Evolutionary conservation across 2,888 invertebrate genomes (phyloP).

Genomic region (Sinelater perroti): DNA sequence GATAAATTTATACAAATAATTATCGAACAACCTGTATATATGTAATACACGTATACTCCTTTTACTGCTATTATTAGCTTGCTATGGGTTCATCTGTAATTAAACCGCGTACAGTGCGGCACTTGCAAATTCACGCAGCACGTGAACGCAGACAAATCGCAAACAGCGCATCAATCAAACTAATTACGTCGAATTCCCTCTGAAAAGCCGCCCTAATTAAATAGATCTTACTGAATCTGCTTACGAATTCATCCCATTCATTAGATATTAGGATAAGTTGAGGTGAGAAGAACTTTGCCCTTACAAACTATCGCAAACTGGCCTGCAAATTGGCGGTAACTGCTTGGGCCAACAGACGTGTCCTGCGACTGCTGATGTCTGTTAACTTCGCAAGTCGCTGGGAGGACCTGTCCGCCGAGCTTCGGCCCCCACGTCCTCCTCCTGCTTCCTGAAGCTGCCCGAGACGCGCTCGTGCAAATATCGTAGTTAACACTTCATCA

Average conservation of each 20-base stretch:
- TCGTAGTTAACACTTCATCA: too few species aligned
- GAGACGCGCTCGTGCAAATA: too few species aligned
- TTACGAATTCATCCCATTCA: constrained; percentile 30
- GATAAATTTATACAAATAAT: too few species aligned
- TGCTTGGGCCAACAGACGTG: constrained; percentile 44
- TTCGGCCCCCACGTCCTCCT: constrained; percentile 23
- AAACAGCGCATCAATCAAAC: constrained; percentile 18
- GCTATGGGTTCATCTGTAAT: too few species aligned
- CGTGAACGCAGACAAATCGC: constrained; percentile 1
- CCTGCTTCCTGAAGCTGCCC: too few species aligned
- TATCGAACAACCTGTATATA: too few species aligned
- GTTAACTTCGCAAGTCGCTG: constrained; percentile 33
- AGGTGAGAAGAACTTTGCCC: constrained; percentile 35
- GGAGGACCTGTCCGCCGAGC: constrained; percentile 11
- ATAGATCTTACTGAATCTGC: constrained; percentile 22
- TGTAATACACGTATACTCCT: too few species aligned
- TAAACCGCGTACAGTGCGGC: too few species aligned
- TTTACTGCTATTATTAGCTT: too few species aligned
- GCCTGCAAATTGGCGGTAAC: constrained; percentile 45
- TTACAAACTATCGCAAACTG: constrained; percentile 38
- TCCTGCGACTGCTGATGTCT: constrained; percentile 36
- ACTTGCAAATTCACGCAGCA: background rate
- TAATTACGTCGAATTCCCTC: constrained; percentile 10
- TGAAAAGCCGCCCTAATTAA: constrained; percentile 18
- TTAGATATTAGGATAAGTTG: constrained; percentile 33